A percentile compares a stretch with the other conserved stretches of the same genome.
These are phyloP conservation scores for Pseudopleuronectes americanus DNA, from an alignment of 2,797 vertebrate genomes.

Conservation along the genomic window DNA sequence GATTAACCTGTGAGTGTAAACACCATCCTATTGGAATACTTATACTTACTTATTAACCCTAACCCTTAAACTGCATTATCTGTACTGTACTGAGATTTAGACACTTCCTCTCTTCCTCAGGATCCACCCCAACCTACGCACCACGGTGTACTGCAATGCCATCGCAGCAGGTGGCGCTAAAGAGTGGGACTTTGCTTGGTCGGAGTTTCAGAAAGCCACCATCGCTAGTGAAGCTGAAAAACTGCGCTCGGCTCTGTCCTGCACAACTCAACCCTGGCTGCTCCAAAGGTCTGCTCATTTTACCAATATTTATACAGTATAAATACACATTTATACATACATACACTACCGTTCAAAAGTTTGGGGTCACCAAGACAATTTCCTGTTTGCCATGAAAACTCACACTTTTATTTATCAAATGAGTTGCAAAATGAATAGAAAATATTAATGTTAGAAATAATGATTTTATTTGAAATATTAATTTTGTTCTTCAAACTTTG, in stretches of 20 bases:
- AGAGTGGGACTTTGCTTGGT: conserved; percentile 91
- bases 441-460: too few relatives aligned
- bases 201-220: conserved; percentile 58
- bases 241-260: conserved; percentile 87
- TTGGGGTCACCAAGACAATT: too few relatives aligned
- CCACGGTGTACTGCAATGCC: conserved; percentile 90
- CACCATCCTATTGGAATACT: not conserved
- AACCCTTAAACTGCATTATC: not conserved
- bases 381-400: too few relatives aligned
- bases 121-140: conserved; percentile 89
- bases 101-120: conserved; percentile 66
- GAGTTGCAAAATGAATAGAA: too few relatives aligned
- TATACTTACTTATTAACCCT: too few relatives aligned
- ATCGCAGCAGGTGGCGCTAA: conserved; percentile 82
- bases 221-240: conserved; percentile 90
- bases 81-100: not conserved
- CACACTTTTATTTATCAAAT: too few relatives aligned
- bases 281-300: conserved; percentile 85
- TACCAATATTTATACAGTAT: not conserved
- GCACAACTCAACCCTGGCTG: conserved; percentile 87
- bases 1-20: conserved; percentile 75
- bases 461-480: too few relatives aligned
- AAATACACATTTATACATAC: not conserved
- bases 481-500: too few relatives aligned
- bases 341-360: too few relatives aligned